Percentiles rank a stretch among this genome's conserved stretches.
Conservation (phyloP, 1,140 invertebrate genomes). For the Philopotamus ludificatus region DNA sequence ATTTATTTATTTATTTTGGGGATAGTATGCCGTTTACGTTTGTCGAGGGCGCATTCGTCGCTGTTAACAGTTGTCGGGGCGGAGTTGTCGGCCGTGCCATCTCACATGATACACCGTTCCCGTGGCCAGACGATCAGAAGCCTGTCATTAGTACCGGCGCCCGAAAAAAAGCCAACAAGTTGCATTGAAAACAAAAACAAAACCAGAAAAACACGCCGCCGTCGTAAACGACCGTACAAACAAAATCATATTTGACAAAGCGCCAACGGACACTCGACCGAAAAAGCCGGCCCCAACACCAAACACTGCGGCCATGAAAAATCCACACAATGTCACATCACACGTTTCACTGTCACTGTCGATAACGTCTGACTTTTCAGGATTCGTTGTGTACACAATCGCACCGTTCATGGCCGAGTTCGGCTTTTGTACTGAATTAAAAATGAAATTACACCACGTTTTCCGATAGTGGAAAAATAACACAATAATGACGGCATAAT, state of each 20-base stretch:
- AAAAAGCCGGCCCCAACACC: too few relatives aligned
- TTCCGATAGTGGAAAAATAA: slow-evolving; percentile 31
- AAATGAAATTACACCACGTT: slow-evolving; percentile 29
- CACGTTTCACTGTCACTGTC: not conserved
- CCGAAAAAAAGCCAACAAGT: slow-evolving; percentile 29
- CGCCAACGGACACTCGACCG: too few relatives aligned
- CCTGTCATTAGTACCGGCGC: slow-evolving; percentile 27
- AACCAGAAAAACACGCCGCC: slow-evolving; percentile 24
- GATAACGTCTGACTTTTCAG: not conserved
- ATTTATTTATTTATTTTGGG: too few relatives aligned
- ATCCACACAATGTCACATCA: not conserved
- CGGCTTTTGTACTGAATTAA: slow-evolving; percentile 28
- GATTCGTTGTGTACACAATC: not conserved
- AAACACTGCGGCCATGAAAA: not conserved
- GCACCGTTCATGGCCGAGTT: slow-evolving; percentile 23
- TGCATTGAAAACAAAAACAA: slow-evolving; percentile 11
- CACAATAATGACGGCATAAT: slow-evolving; percentile 31
- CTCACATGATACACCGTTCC: slow-evolving; percentile 9
- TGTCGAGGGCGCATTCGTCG: too few relatives aligned
- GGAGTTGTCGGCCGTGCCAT: too few relatives aligned
- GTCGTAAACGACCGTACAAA: slow-evolving; percentile 17
- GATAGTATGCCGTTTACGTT: too few relatives aligned
- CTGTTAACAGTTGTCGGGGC: too few relatives aligned
- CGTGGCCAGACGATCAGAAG: slow-evolving; percentile 18
- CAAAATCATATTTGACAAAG: too few relatives aligned